phyloP scores from a whole-genome alignment of 2,888 invertebrate species.

The Candidula unifasciata region DNA sequence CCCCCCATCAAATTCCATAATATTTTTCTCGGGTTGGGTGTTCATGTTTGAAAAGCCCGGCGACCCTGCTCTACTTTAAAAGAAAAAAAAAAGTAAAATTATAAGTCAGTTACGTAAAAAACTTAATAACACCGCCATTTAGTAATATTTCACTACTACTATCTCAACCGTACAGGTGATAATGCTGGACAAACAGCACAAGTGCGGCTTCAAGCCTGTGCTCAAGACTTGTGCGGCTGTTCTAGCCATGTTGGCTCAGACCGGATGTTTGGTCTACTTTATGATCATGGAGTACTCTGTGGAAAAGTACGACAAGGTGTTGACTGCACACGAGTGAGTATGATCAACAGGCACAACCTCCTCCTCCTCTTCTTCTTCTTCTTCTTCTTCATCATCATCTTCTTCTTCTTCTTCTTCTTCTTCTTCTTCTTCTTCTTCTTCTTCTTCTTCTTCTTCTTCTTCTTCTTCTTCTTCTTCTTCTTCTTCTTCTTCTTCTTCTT shows the following conservation, averaged over 20 bases:
- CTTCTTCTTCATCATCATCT: background rate
- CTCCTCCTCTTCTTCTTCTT: too few relatives aligned
- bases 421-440: constrained; percentile 21
- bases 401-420: constrained; percentile 10
- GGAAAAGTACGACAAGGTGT: background rate
- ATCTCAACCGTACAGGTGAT: constrained; percentile 56
- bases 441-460: constrained; percentile 15
- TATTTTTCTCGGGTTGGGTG: too few relatives aligned
- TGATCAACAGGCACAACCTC: background rate
- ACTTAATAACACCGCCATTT: too few relatives aligned
- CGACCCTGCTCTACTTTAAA: too few relatives aligned
- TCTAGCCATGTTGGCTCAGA: constrained; percentile 66
- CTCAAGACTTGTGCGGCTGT: constrained; percentile 60
- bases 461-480: background rate
- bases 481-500: background rate
- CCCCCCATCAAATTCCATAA: too few relatives aligned
- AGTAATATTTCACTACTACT: too few relatives aligned
- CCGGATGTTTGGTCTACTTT: constrained; percentile 51
- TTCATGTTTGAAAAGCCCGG: too few relatives aligned
- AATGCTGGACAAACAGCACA: constrained; percentile 62
- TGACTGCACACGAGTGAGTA: constrained; percentile 27
- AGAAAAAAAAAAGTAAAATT: too few relatives aligned
- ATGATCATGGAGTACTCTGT: constrained; percentile 27
- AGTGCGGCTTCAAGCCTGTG: constrained; percentile 60
- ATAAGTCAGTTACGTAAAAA: too few relatives aligned